phyloP scores from a whole-genome alignment of 2,113 vertebrate species.

The Syngnathoides biaculeatus region DNA sequence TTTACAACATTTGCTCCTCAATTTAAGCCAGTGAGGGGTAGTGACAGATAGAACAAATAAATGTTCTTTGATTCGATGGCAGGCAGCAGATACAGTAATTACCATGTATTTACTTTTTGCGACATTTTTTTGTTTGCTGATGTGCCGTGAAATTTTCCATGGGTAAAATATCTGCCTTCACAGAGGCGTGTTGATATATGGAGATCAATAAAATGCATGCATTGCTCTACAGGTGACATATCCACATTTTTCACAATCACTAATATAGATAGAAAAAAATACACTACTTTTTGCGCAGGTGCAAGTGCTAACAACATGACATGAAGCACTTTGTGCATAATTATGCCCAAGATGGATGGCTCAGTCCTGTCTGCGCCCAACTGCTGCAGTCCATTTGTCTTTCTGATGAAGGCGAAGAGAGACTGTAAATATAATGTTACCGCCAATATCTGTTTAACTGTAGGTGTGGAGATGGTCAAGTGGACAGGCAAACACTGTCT shows the following conservation, averaged over 20 bases:
- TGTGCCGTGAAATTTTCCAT: too few relatives aligned
- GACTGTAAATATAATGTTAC: constrained; percentile 60
- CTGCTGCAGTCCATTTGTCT: constrained; percentile 62
- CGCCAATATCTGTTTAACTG: not conserved
- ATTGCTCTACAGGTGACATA: not conserved
- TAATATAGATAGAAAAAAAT: constrained; percentile 28
- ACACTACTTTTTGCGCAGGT: constrained; percentile 20
- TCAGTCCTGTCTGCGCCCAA: constrained; percentile 43
- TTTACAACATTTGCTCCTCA: too few relatives aligned
- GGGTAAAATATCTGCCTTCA: not conserved
- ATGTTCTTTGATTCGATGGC: too few relatives aligned
- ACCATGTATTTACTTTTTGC: too few relatives aligned
- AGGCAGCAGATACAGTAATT: too few relatives aligned
- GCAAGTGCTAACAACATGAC: constrained; percentile 41
- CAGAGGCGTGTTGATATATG: not conserved
- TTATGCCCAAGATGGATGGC: constrained; percentile 64
- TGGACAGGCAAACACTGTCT: not conserved
- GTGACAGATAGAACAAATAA: too few relatives aligned
- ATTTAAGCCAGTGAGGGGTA: too few relatives aligned
- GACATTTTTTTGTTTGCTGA: too few relatives aligned
- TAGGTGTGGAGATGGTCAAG: not conserved
- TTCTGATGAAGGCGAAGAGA: constrained; percentile 55
- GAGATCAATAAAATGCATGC: not conserved
- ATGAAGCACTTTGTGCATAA: constrained; percentile 58
- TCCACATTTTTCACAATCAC: constrained; percentile 13